Percentiles rank a stretch among this genome's conserved stretches.
Evolutionary conservation across 1,140 invertebrate species (phyloP).

Genomic region (Trichogramma pretiosum): DNA sequence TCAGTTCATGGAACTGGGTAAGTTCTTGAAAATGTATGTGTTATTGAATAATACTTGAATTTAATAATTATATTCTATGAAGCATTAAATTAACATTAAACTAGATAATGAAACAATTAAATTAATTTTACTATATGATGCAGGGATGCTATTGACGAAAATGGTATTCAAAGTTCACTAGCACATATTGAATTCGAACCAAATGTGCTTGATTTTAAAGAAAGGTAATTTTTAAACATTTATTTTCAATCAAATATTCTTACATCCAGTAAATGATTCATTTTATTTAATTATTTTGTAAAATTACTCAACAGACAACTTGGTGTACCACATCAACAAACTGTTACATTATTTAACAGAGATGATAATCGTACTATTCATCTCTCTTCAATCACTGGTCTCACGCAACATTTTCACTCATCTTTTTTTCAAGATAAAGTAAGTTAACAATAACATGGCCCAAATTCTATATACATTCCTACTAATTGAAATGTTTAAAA

Average conservation of each 20-base stretch:
- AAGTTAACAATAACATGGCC: constrained; percentile 24
- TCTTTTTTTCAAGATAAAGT: constrained; percentile 89
- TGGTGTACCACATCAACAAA: constrained; percentile 71
- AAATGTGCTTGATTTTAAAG: constrained; percentile 39
- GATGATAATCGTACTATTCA: constrained; percentile 69
- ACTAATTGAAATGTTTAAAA: constrained; percentile 21
- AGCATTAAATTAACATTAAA: no score
- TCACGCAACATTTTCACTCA: constrained; percentile 80
- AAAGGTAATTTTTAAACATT: constrained; percentile 28
- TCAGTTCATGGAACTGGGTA: constrained; percentile 33
- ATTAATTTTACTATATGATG: constrained; percentile 23
- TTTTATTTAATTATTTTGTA: neutral
- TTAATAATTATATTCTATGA: no score
- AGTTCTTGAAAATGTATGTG: constrained; percentile 27
- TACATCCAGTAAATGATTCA: constrained; percentile 1
- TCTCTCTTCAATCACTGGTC: constrained; percentile 78
- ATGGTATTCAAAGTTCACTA: constrained; percentile 32
- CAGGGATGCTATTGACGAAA: constrained; percentile 31
- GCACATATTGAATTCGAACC: constrained; percentile 38
- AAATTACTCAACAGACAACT: constrained; percentile 53
- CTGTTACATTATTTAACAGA: constrained; percentile 70
- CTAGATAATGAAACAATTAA: neutral
- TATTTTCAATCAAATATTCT: no score
- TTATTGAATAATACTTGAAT: neutral
- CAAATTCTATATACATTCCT: no score